These are phyloP conservation scores for Drosophila punjabiensis DNA, from an alignment of 1,140 invertebrate species.

Conservation along the genomic window DNA sequence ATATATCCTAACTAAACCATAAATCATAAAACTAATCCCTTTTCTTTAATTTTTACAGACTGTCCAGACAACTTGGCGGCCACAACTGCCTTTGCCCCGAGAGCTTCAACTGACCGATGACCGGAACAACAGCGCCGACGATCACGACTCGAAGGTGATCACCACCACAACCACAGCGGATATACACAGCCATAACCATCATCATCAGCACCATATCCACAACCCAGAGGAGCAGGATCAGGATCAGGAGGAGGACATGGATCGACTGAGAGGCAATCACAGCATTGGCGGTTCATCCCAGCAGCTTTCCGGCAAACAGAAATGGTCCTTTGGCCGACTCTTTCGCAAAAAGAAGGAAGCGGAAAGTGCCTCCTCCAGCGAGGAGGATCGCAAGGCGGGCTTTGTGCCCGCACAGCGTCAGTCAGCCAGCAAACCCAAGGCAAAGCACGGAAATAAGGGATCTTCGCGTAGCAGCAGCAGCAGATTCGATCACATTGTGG, in stretches of 20 bases:
- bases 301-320: slow-evolving; percentile 86
- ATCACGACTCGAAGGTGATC: slow-evolving; percentile 57
- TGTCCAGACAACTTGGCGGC: slow-evolving; percentile 85
- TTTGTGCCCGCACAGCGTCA: slow-evolving; percentile 81
- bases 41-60: slow-evolving; percentile 62
- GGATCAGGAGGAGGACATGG: slow-evolving; percentile 60
- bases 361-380: slow-evolving; percentile 87
- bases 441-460: slow-evolving; percentile 82
- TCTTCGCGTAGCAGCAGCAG: slow-evolving; percentile 70
- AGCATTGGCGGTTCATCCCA: slow-evolving; percentile 62
- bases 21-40: slow-evolving; percentile 52
- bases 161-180: slow-evolving; percentile 46
- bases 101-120: slow-evolving; percentile 75
- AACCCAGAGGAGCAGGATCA: slow-evolving; percentile 17
- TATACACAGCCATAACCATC: slow-evolving; percentile 18
- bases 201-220: slow-evolving; percentile 13
- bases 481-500: slow-evolving; percentile 87
- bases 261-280: slow-evolving; percentile 63
- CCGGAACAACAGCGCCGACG: slow-evolving; percentile 40
- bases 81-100: slow-evolving; percentile 82
- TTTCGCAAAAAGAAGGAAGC: slow-evolving; percentile 89
- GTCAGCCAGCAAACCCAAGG: slow-evolving; percentile 52
- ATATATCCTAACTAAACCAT: too few species aligned
- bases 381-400: slow-evolving; percentile 87
- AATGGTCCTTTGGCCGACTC: slow-evolving; percentile 91